Evolutionary conservation across 2,797 vertebrate genomes (phyloP), one percentile per base, ranked within the genome.

Genomic region (Catharus ustulatus): DNA sequence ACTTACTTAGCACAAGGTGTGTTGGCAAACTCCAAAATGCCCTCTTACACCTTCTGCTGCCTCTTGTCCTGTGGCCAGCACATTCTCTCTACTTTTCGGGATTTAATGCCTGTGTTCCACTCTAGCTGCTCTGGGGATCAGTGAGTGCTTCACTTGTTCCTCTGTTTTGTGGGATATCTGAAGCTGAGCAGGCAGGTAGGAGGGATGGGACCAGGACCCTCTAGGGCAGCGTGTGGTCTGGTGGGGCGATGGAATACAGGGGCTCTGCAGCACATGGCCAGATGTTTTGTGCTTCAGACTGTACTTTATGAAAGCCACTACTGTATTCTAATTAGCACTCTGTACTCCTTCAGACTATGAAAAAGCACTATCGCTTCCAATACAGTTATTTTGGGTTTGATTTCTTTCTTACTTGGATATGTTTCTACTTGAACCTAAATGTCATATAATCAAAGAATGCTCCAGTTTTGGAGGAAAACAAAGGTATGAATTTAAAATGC

Each of bases 1-100:
- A 9, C 73, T 77, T 27, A 17, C 15, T 82, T 43, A 51, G 36
- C 36, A 23, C 21, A 13, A 1, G 15, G 19, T 45, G 32, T 51
- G 7, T 52, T 55, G 36, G 40, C 21, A 43, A 55, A 30, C 59
- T 66, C 59, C 1, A 2, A 42, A 66, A 66, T 73, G n/a, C 1
- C 18, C 36, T 68, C 16, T 22, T 49, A 10, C 2, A 1, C 2
- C 0, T 69, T 46, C n/a, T 63, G 0, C 32, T 38, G 18, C 30
- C 38, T 76, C 71, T 42, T 46, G 54, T 18, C 43, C 49, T 24
- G 42, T 26, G 61, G 27, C 51, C 49, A 45, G 68, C 61, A 73
- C 36, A 49, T 51, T 32, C 42, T 16, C 18, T 61, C 34, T 76
- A 0, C 58, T 67, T 76, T 7, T 26, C 38, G 30, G 40, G 17